Conservation (phyloP, 1,140 invertebrate genomes). For the Streblospio benedicti region DNA sequence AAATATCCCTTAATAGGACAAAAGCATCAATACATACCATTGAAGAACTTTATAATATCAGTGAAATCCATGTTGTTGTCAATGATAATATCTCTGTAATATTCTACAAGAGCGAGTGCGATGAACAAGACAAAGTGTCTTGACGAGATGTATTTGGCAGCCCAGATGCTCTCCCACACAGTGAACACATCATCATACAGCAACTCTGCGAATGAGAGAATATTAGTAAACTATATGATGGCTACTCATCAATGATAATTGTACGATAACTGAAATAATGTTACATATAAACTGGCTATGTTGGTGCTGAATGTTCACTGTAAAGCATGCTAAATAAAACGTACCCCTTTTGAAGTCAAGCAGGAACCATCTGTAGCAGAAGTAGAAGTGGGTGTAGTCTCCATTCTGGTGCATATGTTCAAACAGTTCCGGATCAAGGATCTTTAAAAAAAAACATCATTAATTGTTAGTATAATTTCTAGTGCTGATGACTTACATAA, state of each 20-base stretch:
- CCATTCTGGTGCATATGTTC: constrained; percentile 88
- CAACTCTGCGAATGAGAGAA: constrained; percentile 57
- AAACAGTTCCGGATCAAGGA: constrained; percentile 86
- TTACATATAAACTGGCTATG: constrained; percentile 11
- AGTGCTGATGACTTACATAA: too few relatives aligned
- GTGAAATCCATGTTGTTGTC: constrained; percentile 95
- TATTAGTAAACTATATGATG: too few relatives aligned
- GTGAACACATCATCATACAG: constrained; percentile 82
- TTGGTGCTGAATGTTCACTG: background rate
- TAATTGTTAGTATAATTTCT: background rate
- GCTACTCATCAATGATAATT: background rate
- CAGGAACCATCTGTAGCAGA: constrained; percentile 89
- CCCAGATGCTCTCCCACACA: constrained; percentile 95
- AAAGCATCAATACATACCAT: too few relatives aligned
- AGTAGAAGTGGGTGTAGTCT: constrained; percentile 94
- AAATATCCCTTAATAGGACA: too few relatives aligned
- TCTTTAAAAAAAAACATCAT: constrained; percentile 50
- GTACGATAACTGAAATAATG: constrained; percentile 12
- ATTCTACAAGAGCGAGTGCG: constrained; percentile 80
- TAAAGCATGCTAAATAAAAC: too few relatives aligned
- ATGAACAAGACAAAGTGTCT: constrained; percentile 86
- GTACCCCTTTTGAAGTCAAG: constrained; percentile 66
- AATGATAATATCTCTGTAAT: constrained; percentile 86
- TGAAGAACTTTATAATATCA: constrained; percentile 95
- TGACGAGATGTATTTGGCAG: constrained; percentile 75